Conservation (phyloP, 64 coral and sea anemone species). For the Actinia equina region DNA sequence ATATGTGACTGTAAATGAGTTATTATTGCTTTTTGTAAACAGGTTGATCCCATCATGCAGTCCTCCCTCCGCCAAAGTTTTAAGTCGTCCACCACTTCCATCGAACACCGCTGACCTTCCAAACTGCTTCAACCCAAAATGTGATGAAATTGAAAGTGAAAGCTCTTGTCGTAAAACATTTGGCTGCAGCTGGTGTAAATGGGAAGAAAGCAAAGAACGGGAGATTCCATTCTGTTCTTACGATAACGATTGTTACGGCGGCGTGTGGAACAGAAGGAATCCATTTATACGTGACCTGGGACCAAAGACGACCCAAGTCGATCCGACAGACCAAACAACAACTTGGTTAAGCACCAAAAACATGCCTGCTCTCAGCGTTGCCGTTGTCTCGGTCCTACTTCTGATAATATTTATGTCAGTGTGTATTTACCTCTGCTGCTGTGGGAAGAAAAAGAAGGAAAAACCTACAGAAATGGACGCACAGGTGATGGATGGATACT, state of each 20-base stretch:
- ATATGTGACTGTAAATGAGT: too few species aligned
- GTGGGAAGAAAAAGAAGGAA: not conserved
- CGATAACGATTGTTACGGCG: conserved; percentile 33
- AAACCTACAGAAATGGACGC: not conserved
- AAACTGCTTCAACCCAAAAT: conserved; percentile 26
- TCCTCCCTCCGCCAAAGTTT: not conserved
- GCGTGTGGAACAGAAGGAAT: conserved; percentile 11
- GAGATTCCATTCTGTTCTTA: conserved; percentile 23
- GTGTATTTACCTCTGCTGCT: not conserved
- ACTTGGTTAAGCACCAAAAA: not conserved
- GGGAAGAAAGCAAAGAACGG: conserved; percentile 6
- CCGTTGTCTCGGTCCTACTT: not conserved
- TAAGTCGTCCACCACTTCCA: conserved; percentile 13
- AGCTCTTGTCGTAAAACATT: conserved; percentile 31
- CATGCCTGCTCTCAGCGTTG: not conserved
- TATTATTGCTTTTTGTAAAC: not conserved
- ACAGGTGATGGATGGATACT: not conserved
- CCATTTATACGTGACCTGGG: conserved; percentile 11
- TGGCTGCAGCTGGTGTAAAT: conserved; percentile 48
- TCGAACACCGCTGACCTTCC: conserved; percentile 21
- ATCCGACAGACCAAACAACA: not conserved
- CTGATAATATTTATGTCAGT: not conserved
- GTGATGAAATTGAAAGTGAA: not conserved
- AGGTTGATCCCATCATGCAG: conserved; percentile 28
- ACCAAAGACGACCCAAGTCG: not conserved